phyloP scores from a whole-genome alignment of 2,888 invertebrate genomes.

The Prosopocoilus inquinatus region DNA sequence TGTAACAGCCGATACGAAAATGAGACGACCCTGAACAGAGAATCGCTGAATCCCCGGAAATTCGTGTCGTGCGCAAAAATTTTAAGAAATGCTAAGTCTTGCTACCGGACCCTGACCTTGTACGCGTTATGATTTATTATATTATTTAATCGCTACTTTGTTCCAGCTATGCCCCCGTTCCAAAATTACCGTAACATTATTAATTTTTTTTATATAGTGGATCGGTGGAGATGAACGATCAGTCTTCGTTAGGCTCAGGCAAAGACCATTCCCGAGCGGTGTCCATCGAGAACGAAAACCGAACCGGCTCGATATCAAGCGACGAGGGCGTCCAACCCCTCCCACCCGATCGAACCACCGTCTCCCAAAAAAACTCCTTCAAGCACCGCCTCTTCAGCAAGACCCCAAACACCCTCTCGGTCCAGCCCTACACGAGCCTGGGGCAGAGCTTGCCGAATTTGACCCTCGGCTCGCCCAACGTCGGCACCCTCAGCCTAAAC shows the following conservation, averaged over 20 bases:
- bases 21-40: too few relatives aligned
- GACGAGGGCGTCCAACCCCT: constrained; percentile 58
- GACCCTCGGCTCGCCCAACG: constrained; percentile 50
- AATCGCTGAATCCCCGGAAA: too few relatives aligned
- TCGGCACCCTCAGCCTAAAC: constrained; percentile 43
- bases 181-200: too few relatives aligned
- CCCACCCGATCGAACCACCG: constrained; percentile 51
- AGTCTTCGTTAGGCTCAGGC: constrained; percentile 52
- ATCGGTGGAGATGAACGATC: constrained; percentile 66
- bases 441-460: constrained; percentile 83
- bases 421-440: constrained; percentile 67
- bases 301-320: constrained; percentile 64
- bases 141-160: not conserved
- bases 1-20: too few relatives aligned
- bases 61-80: too few relatives aligned
- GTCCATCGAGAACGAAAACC: constrained; percentile 61
- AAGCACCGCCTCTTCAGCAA: constrained; percentile 46
- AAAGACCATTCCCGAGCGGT: constrained; percentile 56
- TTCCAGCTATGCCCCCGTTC: too few relatives aligned
- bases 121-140: too few relatives aligned
- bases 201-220: constrained; percentile 50
- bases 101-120: too few relatives aligned
- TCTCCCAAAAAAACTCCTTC: constrained; percentile 46
- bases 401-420: constrained; percentile 72
- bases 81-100: too few relatives aligned